Conservation (phyloP, 2,888 invertebrate species). For the Leucoma salicis region DNA sequence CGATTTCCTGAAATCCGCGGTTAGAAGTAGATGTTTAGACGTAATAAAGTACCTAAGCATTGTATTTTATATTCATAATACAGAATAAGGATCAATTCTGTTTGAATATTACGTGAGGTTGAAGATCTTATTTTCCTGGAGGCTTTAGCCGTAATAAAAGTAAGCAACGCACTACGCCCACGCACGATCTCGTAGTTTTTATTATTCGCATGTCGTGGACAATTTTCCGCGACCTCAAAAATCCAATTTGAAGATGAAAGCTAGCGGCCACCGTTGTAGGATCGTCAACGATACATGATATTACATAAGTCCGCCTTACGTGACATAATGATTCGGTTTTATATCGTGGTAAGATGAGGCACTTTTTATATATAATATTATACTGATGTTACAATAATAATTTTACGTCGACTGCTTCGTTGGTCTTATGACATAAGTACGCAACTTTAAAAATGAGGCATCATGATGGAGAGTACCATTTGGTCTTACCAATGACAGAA, state of each 20-base stretch:
- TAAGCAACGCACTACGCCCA: not conserved
- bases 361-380: not conserved
- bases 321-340: slow-evolving; percentile 14
- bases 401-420: no score
- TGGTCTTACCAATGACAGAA: no score
- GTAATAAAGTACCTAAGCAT: no score
- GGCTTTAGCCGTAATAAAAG: not conserved
- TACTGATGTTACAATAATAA: no score
- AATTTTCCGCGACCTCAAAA: slow-evolving; percentile 22
- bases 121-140: not conserved
- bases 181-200: slow-evolving; percentile 18
- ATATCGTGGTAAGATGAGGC: not conserved
- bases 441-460: no score
- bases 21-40: no score
- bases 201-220: slow-evolving; percentile 22
- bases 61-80: no score
- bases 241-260: slow-evolving; percentile 41
- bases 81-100: no score
- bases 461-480: no score
- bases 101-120: no score
- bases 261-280: slow-evolving; percentile 10
- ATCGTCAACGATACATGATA: slow-evolving; percentile 15
- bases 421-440: no score
- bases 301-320: slow-evolving; percentile 14
- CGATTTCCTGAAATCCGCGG: no score